Evolutionary conservation across 2,888 invertebrate genomes (phyloP).

Genomic region (Nephrotoma appendiculata): DNA sequence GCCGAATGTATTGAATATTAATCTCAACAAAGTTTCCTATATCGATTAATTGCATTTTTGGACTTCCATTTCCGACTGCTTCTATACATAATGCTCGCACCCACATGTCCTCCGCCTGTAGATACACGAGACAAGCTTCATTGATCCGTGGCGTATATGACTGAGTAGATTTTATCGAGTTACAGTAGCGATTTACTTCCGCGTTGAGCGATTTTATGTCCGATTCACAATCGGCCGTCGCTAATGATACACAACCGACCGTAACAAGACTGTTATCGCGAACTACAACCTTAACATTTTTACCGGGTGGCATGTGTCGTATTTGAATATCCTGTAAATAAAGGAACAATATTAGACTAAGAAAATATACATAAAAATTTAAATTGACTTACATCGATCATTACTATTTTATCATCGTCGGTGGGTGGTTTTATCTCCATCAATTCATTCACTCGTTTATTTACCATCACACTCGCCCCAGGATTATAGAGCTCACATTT

Average conservation of each 20-base stretch:
- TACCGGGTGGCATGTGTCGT: background rate
- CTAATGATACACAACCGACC: background rate
- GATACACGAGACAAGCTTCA: background rate
- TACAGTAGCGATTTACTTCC: background rate
- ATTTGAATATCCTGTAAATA: background rate
- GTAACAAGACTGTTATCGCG: background rate
- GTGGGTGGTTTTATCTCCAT: background rate
- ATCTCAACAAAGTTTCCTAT: background rate
- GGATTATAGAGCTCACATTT: background rate
- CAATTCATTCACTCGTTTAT: background rate
- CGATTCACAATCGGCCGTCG: background rate
- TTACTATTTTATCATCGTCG: background rate
- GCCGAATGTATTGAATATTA: background rate
- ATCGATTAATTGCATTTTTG: background rate
- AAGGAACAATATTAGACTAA: background rate
- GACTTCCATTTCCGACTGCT: background rate
- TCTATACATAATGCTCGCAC: background rate
- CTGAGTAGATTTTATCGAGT: background rate
- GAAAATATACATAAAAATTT: background rate
- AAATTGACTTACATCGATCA: background rate
- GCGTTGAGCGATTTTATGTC: background rate
- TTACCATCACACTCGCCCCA: background rate
- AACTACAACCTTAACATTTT: background rate
- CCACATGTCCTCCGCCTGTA: background rate
- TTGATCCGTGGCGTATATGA: background rate